A percentile compares a stretch with the other conserved stretches of the same genome.
Conservation (phyloP, 2,888 invertebrate genomes). For the Euplexia lucipara region DNA sequence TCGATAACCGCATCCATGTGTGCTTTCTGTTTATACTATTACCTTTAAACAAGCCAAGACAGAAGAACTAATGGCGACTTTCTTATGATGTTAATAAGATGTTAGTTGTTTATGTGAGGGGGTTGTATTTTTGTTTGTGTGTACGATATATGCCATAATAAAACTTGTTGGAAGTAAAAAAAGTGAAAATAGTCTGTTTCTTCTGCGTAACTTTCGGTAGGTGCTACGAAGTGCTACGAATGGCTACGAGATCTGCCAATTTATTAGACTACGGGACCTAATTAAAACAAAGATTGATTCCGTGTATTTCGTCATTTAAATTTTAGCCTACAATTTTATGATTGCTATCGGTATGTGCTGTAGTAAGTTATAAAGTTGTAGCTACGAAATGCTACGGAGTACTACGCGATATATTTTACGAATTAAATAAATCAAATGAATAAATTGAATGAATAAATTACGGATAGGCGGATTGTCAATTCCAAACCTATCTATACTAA, state of each 20-base stretch:
- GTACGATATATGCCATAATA: constrained; percentile 2
- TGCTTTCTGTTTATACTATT: constrained; percentile 62
- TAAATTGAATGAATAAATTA: too few species aligned
- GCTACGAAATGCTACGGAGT: constrained; percentile 7
- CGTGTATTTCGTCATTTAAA: background rate
- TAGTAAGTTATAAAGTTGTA: background rate
- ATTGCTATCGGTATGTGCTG: background rate
- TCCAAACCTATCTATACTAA: too few species aligned
- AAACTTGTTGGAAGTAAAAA: background rate
- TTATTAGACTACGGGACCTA: background rate
- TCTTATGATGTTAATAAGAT: background rate
- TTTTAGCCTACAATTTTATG: background rate
- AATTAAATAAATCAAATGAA: too few species aligned
- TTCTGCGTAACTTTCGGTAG: background rate
- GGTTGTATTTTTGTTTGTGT: constrained; percentile 1
- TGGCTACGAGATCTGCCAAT: constrained; percentile 12
- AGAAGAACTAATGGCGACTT: constrained; percentile 21
- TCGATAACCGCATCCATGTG: constrained; percentile 68
- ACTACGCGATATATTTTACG: constrained; percentile 4
- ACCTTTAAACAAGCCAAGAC: constrained; percentile 56
- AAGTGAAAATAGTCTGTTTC: background rate
- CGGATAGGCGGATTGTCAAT: too few species aligned
- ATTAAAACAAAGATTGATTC: background rate
- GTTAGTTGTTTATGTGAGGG: background rate
- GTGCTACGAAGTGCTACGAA: constrained; percentile 20